These are phyloP conservation scores for Eulimnadia texana DNA, from an alignment of 1,140 invertebrate species.

Conservation along the genomic window DNA sequence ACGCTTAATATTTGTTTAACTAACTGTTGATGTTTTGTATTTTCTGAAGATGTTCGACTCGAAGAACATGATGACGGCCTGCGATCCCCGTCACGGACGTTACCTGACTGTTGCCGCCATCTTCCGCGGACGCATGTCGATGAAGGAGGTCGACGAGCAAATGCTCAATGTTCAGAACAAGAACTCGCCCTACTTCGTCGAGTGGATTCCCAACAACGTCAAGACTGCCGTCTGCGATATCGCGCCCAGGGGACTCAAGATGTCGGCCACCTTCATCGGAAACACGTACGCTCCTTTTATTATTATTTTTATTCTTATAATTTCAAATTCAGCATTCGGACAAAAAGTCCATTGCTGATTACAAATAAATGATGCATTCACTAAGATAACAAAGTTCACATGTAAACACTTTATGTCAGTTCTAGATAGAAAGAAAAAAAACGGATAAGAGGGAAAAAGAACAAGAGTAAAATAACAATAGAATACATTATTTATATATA, in stretches of 20 bases:
- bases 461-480: too few species aligned
- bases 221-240: conserved; percentile 86
- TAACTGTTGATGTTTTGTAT: conserved; percentile 26
- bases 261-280: conserved; percentile 82
- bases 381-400: too few species aligned
- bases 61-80: conserved; percentile 63
- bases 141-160: conserved; percentile 79
- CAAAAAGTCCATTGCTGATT: too few species aligned
- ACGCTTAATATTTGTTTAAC: too few species aligned
- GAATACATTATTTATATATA: too few species aligned
- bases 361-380: too few species aligned
- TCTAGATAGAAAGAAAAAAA: too few species aligned
- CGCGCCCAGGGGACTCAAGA: conserved; percentile 74
- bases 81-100: conserved; percentile 40
- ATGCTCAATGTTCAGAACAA: conserved; percentile 67
- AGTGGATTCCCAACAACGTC: conserved; percentile 85
- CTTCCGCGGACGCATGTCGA: conserved; percentile 68
- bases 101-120: conserved; percentile 52
- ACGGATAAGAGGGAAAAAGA: too few species aligned
- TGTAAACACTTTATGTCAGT: too few species aligned
- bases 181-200: conserved; percentile 75
- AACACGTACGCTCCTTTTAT: conserved; percentile 38
- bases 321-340: too few species aligned
- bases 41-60: conserved; percentile 84
- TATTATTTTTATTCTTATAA: neutral